Conservation (phyloP, 2,888 invertebrate genomes). For the Esperia sulphurella region DNA sequence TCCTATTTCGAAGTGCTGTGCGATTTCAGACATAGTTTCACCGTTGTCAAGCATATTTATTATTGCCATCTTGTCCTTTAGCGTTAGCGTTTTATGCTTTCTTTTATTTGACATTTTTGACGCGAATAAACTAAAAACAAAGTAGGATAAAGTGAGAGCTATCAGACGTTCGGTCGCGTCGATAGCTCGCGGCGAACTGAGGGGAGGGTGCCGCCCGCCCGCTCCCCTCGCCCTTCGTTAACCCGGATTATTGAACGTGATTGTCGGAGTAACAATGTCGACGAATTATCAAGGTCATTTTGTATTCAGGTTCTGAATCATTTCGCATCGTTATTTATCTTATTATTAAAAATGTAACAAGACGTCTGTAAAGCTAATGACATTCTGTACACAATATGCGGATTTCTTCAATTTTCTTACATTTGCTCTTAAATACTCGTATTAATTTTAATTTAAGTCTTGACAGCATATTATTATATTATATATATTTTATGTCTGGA, state of each 20-base stretch:
- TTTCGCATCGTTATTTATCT: neutral
- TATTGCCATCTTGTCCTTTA: conserved; percentile 1
- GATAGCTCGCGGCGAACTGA: neutral
- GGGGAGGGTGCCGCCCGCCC: neutral
- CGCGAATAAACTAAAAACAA: neutral
- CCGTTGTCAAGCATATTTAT: conserved; percentile 3
- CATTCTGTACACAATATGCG: too few species aligned
- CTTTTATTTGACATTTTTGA: neutral
- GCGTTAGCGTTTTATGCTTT: conserved; percentile 1
- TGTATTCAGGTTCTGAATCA: too few species aligned
- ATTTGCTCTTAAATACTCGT: too few species aligned
- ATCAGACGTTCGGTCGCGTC: neutral
- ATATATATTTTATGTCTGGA: too few species aligned
- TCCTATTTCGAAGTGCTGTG: neutral
- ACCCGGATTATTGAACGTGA: conserved; percentile 1
- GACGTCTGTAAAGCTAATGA: too few species aligned
- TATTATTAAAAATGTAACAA: too few species aligned
- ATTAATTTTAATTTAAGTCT: too few species aligned
- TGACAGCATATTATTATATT: too few species aligned
- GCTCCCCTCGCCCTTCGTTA: neutral
- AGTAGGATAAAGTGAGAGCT: neutral
- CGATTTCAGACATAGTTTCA: neutral
- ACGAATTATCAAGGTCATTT: too few species aligned
- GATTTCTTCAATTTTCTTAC: too few species aligned
- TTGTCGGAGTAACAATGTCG: neutral